A percentile compares a stretch with the other conserved stretches of the same genome.
These are phyloP conservation scores for Abscondita cerata DNA, from an alignment of 2,888 invertebrate genomes.

Conservation along the genomic window DNA sequence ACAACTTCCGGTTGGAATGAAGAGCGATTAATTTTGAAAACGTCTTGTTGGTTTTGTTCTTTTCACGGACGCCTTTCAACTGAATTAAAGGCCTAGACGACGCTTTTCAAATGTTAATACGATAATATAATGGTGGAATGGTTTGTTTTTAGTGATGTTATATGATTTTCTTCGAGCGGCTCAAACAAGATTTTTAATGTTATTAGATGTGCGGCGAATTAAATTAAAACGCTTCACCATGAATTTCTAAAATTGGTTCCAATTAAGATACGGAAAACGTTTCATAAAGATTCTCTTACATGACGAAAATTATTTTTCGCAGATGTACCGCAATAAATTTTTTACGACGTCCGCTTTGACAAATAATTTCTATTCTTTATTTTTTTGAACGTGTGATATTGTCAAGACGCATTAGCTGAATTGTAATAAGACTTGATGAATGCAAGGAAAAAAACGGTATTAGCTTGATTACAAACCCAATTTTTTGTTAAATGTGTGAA, in stretches of 20 bases:
- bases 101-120: constrained; percentile 27
- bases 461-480: too few relatives aligned
- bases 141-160: constrained; percentile 2
- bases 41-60: constrained; percentile 30
- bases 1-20: constrained; percentile 33
- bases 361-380: too few relatives aligned
- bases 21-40: constrained; percentile 30
- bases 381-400: too few relatives aligned
- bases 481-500: too few relatives aligned
- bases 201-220: neutral
- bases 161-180: neutral
- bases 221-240: too few relatives aligned
- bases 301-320: too few relatives aligned
- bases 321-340: too few relatives aligned
- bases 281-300: neutral
- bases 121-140: neutral
- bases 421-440: too few relatives aligned
- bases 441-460: too few relatives aligned
- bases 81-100: constrained; percentile 25
- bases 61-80: constrained; percentile 29
- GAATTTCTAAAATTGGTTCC: too few relatives aligned
- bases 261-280: neutral
- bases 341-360: too few relatives aligned
- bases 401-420: too few relatives aligned
- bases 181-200: neutral